Base-by-base conservation (phyloP, 2,797 vertebrate genomes). In the Trachurus trachurus region DNA sequence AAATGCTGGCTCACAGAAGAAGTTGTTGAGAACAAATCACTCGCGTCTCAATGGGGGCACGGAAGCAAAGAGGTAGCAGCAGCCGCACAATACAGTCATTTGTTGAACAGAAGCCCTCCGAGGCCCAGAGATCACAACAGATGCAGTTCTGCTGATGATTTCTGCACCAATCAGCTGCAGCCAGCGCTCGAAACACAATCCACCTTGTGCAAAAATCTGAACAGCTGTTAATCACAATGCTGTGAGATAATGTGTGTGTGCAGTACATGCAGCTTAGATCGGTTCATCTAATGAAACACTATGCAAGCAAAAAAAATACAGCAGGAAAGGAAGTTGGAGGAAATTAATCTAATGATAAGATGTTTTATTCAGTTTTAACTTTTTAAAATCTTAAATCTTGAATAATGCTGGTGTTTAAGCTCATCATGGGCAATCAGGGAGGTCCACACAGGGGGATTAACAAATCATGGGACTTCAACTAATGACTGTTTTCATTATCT, bases 21-120 rank as follows among this genome's bases (percentile, higher is more conserved):
- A 52, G 58, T 65, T 34, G 31, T 50, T 21, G 4, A 53, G 64
- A 68, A 69, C 34, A 53, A 76, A 69, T 81, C 29, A 17, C 56
- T 70, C 29, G 34, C 5, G 2, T 72, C 50, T 54, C 59, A 10
- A 29, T 16, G 60, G 1, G 45, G 44, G 44, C 40, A 40, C n/a
- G 52, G 42, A 19, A 37, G 47, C 50, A 50, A 50, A 29, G 63
- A 75, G 42, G 56, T 66, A 47, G 74, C 71, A 49, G 73, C 52
- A 65, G 26, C 26, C 26, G 26, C 71, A 74, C 71, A 74, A 52
- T 56, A 11, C 44, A 57, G 17, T 76, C 57, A 67, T 84, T 49
- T 85, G 76, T 80, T 67, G 62, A 69, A 17, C 69, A 71, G 76
- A 60, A 47, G 50, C 45, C 61, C 37, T 60, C 22, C 2, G 61